Evolutionary conservation across 2,888 invertebrate genomes (phyloP), one percentile per base, ranked within the genome.

Genomic region (Taphrorychus bicolor): DNA sequence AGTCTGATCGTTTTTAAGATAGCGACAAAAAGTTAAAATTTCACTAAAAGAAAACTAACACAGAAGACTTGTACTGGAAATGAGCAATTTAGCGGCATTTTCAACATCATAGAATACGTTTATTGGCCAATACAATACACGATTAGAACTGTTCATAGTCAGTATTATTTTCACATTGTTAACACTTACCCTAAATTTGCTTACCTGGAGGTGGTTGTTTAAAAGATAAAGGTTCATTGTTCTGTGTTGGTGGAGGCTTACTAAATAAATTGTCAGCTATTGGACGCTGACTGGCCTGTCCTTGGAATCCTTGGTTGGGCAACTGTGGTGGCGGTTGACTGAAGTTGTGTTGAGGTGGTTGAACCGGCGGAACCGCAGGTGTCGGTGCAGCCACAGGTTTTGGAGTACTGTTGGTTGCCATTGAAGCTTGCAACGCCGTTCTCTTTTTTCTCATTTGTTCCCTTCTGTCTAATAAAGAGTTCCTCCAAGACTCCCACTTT

Each of bases 401-500:
- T n/a, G n/a, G n/a, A n/a, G n/a, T n/a, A n/a, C n/a, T n/a, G n/a
- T n/a, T n/a, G n/a, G n/a, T n/a, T 3, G 49, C 42, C 54, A 66
- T 71, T 7, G 73, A 71, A 17, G 71, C 63, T 22, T 66, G 59
- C 45, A 81, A 63, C 17, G 79, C 79, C 5, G 82, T 66, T 71
- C 89, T 85, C 79, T 89, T 90, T 68, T 86, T 86, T 58, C 91
- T 88, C 93, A 94, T 92, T 78, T 91, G 90, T 77, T 91, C 90
- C n/a, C 93, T 86, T 14, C 93, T 85, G 74, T 93, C 92, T 59
- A 93, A 83, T 40, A 94, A 83, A 76, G 93, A 92, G 72, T 88
- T 88, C 16, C 93, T 86, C 84, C 93, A 95, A 40, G 90, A 87
- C 77, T 93, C 92, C 89, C 95, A 96, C 80, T 94, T 94, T 58